phyloP scores from a whole-genome alignment of 30 jellyfish, hydroid and myxozoan genomes.

The Nemopilema nomurai region DNA sequence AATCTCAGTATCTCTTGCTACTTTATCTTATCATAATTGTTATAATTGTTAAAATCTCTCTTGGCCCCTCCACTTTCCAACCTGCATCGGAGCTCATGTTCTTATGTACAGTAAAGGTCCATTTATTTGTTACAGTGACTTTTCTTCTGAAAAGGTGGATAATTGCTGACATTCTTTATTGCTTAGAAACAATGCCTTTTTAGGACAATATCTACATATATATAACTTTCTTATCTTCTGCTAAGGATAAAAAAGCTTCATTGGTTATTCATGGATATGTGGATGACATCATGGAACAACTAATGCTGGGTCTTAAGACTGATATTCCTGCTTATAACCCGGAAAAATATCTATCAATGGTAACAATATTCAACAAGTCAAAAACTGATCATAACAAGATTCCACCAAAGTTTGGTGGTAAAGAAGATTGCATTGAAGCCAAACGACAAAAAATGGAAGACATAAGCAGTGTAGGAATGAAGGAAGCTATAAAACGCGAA shows the following conservation, averaged over 20 bases:
- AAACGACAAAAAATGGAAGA: slow-evolving; percentile 28
- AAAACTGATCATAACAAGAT: slow-evolving; percentile 10
- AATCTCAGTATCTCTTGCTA: too few relatives aligned
- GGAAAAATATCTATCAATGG: slow-evolving; percentile 41
- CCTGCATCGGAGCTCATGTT: too few relatives aligned
- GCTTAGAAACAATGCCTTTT: too few relatives aligned
- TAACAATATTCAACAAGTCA: slow-evolving; percentile 60
- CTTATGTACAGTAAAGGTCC: too few relatives aligned
- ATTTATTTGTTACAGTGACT: too few relatives aligned
- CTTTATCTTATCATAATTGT: too few relatives aligned
- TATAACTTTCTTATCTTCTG: not conserved
- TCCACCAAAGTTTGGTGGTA: slow-evolving; percentile 29
- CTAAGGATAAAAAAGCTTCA: slow-evolving; percentile 88
- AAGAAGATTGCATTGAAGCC: not conserved
- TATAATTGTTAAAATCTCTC: too few relatives aligned
- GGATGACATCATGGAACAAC: slow-evolving; percentile 86
- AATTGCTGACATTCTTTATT: too few relatives aligned
- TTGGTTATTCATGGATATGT: slow-evolving; percentile 86
- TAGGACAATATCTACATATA: too few relatives aligned
- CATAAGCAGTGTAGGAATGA: not conserved
- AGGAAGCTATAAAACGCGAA: not conserved
- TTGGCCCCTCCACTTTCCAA: too few relatives aligned
- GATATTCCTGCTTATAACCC: slow-evolving; percentile 71
- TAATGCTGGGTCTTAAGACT: slow-evolving; percentile 73
- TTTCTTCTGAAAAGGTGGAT: too few relatives aligned